Percentiles rank a stretch among this genome's conserved stretches.
Conservation (phyloP, 2,797 vertebrate genomes). For the Falco novaeseelandiae region DNA sequence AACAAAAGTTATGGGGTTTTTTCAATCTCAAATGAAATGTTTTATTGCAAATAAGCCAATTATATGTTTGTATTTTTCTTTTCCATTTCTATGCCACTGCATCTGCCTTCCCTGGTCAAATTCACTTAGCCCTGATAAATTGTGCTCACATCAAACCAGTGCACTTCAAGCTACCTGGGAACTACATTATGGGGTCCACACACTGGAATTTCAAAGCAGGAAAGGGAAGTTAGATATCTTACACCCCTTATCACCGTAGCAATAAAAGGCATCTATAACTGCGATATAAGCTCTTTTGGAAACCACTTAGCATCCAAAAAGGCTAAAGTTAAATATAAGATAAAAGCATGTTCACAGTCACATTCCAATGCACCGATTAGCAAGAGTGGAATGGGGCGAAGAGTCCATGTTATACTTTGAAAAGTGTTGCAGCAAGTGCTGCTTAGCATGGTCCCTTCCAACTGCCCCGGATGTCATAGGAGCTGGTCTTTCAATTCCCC, state of each 20-base stretch:
- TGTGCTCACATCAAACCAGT: neutral
- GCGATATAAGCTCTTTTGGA: neutral
- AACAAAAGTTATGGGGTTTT: neutral
- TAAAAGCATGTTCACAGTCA: neutral
- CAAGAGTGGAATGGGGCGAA: neutral
- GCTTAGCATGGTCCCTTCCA: neutral
- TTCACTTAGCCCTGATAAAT: neutral
- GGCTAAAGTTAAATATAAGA: slow-evolving; percentile 1
- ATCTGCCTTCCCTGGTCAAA: neutral
- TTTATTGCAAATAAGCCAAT: neutral
- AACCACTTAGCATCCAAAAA: slow-evolving; percentile 1
- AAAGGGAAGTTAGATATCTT: neutral
- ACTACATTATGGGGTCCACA: neutral
- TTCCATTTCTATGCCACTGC: neutral
- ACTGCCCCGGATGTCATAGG: neutral
- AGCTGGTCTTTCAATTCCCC: neutral
- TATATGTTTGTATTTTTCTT: neutral
- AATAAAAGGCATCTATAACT: neutral
- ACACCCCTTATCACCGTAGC: neutral
- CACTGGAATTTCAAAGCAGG: neutral
- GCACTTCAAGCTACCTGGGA: neutral
- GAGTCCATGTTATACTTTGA: neutral
- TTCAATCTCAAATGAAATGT: neutral
- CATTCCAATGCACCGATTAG: neutral
- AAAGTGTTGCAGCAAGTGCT: neutral